phyloP scores from a whole-genome alignment of 2,797 vertebrate genomes.

The Chloroceryle inda region DNA sequence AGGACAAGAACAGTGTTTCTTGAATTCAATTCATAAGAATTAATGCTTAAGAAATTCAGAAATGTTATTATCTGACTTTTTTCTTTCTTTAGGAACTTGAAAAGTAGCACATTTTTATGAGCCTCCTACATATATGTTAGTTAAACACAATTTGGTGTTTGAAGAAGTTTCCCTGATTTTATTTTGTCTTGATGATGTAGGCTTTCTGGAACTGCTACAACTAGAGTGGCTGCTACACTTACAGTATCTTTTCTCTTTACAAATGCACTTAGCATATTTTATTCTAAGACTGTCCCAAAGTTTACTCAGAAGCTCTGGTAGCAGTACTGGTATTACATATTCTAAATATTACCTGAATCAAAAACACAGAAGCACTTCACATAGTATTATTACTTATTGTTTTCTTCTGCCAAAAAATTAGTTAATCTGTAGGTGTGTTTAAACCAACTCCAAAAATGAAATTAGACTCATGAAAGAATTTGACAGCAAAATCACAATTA shows the following conservation, averaged over 20 bases:
- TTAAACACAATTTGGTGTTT: background rate
- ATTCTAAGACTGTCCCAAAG: background rate
- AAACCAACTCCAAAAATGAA: background rate
- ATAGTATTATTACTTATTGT: background rate
- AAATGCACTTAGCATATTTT: background rate
- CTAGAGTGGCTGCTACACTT: background rate
- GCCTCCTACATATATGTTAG: background rate
- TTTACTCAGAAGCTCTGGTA: background rate
- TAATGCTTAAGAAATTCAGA: background rate
- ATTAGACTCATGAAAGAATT: background rate
- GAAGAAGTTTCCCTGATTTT: background rate
- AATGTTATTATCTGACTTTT: background rate
- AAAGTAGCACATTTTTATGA: background rate
- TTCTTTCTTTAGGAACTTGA: background rate
- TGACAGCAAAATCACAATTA: background rate
- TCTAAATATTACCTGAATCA: background rate
- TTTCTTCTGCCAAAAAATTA: background rate
- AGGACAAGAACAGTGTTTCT: background rate
- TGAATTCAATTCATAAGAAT: background rate
- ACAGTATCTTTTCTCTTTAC: background rate
- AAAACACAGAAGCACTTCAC: background rate
- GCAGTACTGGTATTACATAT: background rate
- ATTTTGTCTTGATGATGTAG: background rate
- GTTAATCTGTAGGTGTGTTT: background rate
- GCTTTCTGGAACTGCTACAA: background rate